Conservation (phyloP, 2,113 vertebrate species). For the Ameiurus melas region DNA sequence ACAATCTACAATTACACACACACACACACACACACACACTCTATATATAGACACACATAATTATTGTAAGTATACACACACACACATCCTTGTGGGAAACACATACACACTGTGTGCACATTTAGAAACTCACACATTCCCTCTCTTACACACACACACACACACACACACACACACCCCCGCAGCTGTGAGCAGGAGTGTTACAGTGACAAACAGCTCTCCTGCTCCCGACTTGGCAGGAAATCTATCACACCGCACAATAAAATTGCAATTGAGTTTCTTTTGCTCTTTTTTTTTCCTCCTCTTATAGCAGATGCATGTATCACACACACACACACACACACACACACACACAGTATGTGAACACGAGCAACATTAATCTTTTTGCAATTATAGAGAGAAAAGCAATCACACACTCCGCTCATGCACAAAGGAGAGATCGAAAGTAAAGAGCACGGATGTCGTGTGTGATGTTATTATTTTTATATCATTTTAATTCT, state of each 20-base stretch:
- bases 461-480: conserved; percentile 16
- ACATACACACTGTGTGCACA: background rate
- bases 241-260: conserved; percentile 99
- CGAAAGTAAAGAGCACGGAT: conserved; percentile 9
- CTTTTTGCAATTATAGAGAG: conserved; percentile 69
- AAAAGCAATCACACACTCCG: conserved; percentile 62
- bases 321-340: conserved; percentile 81
- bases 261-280: conserved; percentile 99
- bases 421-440: conserved; percentile 54
- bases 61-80: background rate
- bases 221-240: conserved; percentile 96
- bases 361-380: conserved; percentile 68
- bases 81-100: background rate
- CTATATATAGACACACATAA: background rate
- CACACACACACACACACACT: background rate
- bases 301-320: conserved; percentile 88
- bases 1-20: background rate
- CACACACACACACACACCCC: conserved; percentile 52
- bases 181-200: conserved; percentile 85
- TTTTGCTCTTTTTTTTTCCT: conserved; percentile 82
- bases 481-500: conserved; percentile 36
- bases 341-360: conserved; percentile 65
- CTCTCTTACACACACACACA: conserved; percentile 37
- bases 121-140: conserved; percentile 15
- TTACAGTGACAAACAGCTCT: conserved; percentile 98